These are phyloP conservation scores for Rhinolophus sinicus DNA, from an alignment of 2,113 vertebrate genomes.

Conservation along the genomic window DNA sequence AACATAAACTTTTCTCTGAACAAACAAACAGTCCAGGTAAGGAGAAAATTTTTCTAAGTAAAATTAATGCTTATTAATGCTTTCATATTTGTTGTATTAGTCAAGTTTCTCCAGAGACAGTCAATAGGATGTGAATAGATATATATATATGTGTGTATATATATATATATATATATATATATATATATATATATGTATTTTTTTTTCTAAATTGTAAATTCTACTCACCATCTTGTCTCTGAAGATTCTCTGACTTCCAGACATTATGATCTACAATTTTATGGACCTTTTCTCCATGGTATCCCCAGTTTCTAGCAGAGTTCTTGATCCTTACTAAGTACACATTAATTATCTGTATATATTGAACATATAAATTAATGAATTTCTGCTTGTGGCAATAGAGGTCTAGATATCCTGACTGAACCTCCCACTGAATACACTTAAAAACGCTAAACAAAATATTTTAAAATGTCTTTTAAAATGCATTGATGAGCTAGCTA, in stretches of 20 bases:
- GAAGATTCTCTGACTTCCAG: background rate
- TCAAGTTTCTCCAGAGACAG: background rate
- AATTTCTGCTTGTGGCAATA: background rate
- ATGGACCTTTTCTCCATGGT: background rate
- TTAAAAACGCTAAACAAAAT: background rate
- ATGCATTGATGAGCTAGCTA: background rate
- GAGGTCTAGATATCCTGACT: background rate
- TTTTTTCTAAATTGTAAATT: background rate
- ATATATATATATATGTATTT: too few relatives aligned
- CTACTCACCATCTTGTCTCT: background rate
- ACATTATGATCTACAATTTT: background rate
- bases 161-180: too few relatives aligned
- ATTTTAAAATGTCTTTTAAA: background rate
- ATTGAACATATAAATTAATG: background rate
- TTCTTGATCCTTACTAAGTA: background rate
- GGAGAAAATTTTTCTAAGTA: background rate
- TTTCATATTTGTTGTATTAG: background rate
- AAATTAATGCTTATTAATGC: background rate
- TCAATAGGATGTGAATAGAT: background rate
- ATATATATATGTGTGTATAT: too few relatives aligned
- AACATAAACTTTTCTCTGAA: constrained; percentile 31
- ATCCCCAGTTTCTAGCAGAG: background rate
- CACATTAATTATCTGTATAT: background rate
- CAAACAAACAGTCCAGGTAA: background rate
- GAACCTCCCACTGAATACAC: background rate